Conservation (phyloP, 2,888 invertebrate species). For the Spisula solida region DNA sequence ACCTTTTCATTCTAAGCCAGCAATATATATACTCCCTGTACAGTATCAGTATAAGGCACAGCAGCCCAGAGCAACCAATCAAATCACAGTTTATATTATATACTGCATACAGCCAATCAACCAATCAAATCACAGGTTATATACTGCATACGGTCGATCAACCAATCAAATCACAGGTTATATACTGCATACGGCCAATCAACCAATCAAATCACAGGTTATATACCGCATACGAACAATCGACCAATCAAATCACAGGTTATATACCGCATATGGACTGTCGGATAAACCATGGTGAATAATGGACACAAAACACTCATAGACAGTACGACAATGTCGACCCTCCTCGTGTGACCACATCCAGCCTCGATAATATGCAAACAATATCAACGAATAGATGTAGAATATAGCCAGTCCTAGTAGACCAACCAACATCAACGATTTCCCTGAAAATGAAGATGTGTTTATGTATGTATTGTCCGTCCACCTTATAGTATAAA, state of each 20-base stretch:
- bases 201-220: slow-evolving; percentile 75
- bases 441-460: slow-evolving; percentile 76
- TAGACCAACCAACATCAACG: slow-evolving; percentile 83
- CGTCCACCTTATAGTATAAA: too few relatives aligned
- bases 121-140: slow-evolving; percentile 73
- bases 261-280: slow-evolving; percentile 85
- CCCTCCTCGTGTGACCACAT: slow-evolving; percentile 65
- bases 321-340: slow-evolving; percentile 82
- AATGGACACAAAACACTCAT: slow-evolving; percentile 84
- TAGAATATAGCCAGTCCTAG: slow-evolving; percentile 83
- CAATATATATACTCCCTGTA: too few relatives aligned
- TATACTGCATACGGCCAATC: slow-evolving; percentile 83
- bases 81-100: slow-evolving; percentile 42
- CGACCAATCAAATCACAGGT: slow-evolving; percentile 81
- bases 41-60: too few relatives aligned
- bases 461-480: too few relatives aligned
- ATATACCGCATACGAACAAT: slow-evolving; percentile 82
- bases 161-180: slow-evolving; percentile 75
- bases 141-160: slow-evolving; percentile 82
- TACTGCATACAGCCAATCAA: slow-evolving; percentile 83
- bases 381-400: slow-evolving; percentile 81
- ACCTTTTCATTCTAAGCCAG: too few relatives aligned
- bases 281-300: slow-evolving; percentile 84
- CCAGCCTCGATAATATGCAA: slow-evolving; percentile 80
- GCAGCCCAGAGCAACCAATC: background rate